Conservation (phyloP, 1,140 invertebrate genomes). For the Procambarus clarkii region DNA sequence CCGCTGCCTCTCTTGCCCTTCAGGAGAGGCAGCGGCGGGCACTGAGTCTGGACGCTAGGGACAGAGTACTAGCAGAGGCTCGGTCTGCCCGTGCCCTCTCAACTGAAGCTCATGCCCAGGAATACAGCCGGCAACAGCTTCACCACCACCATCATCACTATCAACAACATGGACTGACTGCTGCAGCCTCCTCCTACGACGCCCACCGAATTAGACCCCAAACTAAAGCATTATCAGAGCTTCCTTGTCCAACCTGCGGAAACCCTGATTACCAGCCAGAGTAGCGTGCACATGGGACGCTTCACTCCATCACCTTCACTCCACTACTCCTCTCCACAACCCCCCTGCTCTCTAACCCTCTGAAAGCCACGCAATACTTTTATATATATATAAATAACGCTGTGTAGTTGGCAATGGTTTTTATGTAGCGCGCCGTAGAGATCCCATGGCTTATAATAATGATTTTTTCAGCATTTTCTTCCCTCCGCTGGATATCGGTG, state of each 20-base stretch:
- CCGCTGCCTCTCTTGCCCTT: background rate
- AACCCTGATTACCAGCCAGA: conserved; percentile 43
- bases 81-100: background rate
- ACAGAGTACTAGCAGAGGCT: conserved; percentile 37
- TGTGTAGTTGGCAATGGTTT: background rate
- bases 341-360: background rate
- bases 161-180: background rate
- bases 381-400: background rate
- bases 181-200: background rate
- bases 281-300: background rate
- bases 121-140: background rate
- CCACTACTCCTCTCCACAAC: background rate
- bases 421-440: background rate
- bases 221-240: background rate
- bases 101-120: background rate
- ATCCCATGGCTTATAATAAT: background rate
- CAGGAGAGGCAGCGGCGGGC: background rate
- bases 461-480: background rate
- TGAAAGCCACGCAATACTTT: background rate
- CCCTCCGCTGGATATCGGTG: background rate
- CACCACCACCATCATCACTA: background rate
- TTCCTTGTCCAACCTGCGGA: conserved; percentile 38
- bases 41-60: background rate
- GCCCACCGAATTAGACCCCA: background rate
- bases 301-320: background rate